These are phyloP conservation scores for Solea solea DNA, from an alignment of 2,113 vertebrate genomes.

Conservation along the genomic window DNA sequence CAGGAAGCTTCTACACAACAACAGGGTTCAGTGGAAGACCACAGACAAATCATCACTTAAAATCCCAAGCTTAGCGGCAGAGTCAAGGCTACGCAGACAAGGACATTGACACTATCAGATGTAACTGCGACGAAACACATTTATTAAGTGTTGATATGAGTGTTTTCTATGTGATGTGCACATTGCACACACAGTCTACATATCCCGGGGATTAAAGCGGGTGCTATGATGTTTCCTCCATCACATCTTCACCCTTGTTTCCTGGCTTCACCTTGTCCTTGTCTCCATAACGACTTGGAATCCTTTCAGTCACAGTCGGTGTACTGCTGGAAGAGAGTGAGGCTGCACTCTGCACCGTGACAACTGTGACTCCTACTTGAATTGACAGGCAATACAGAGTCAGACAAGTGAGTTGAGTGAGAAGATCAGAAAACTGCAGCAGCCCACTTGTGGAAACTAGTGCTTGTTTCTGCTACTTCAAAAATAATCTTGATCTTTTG, in stretches of 20 bases:
- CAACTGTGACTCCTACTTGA: background rate
- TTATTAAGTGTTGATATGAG: background rate
- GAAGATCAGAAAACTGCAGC: background rate
- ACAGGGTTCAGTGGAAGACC: slow-evolving; percentile 45
- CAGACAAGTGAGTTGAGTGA: background rate
- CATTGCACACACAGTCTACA: background rate
- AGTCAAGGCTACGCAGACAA: slow-evolving; percentile 26
- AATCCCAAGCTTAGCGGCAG: slow-evolving; percentile 25
- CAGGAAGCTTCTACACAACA: slow-evolving; percentile 58
- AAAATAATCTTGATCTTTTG: no score
- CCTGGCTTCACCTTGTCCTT: slow-evolving; percentile 8
- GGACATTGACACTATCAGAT: background rate
- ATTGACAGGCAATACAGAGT: background rate
- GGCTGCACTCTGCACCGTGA: background rate
- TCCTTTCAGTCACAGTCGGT: slow-evolving; percentile 1
- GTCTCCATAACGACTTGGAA: slow-evolving; percentile 28
- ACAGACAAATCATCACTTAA: slow-evolving; percentile 52
- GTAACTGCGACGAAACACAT: slow-evolving; percentile 3
- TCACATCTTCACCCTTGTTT: background rate
- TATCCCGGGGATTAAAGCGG: background rate
- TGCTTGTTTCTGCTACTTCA: no score
- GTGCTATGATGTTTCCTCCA: background rate
- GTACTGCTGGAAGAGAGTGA: background rate
- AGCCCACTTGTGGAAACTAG: background rate
- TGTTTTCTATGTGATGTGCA: background rate